Base-by-base conservation (phyloP, 2,888 invertebrate genomes). In the Lysandra coridon region DNA sequence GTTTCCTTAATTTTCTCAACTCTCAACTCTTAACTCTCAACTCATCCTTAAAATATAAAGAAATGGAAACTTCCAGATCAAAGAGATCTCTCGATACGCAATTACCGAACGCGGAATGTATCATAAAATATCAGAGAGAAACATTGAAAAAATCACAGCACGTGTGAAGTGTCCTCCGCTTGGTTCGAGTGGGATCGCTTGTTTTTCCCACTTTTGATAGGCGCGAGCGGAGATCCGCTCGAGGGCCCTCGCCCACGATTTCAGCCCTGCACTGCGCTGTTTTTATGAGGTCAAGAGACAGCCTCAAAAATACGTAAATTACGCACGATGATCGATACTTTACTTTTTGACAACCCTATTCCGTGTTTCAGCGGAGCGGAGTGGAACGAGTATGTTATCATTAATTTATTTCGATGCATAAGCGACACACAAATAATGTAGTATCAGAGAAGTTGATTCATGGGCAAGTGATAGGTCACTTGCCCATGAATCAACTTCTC, bases 131-230 rank as follows among this genome's bases (percentile, higher is more conserved):
- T 89, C 88, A 88, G 86, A 87, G 89, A 89, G 90, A 89, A 90
- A 90, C 92, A 93, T 91, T 94, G 93, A 93, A 91, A 93, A 94
- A 94, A 93, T 94, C 94, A 92, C 92, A 88, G 89, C 90, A 92
- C 91, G 93, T 92, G 93, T 93, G 93, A 93, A 94, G 94, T 91
- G 91, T 90, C 92, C 88, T 88, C 91, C 90, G 90, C 92, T 91
- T 88, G 85, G 88, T 93, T 86, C 89, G 94, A 94, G 92, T 93
- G 93, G 90, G 92, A 94, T 94, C 92, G 90, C 92, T 92, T 94
- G 94, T 93, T 94, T 93, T 93, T 92, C 90, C 92, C 92, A 91
- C 92, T 92, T 91, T 89, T 90, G 91, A 92, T 90, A 90, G 89
- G 88, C 89, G 89, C 88, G 88, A 88, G 89, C 88, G 86, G 87